Base-by-base conservation (phyloP, 2,888 invertebrate genomes). In the Odiellus spinosus region DNA sequence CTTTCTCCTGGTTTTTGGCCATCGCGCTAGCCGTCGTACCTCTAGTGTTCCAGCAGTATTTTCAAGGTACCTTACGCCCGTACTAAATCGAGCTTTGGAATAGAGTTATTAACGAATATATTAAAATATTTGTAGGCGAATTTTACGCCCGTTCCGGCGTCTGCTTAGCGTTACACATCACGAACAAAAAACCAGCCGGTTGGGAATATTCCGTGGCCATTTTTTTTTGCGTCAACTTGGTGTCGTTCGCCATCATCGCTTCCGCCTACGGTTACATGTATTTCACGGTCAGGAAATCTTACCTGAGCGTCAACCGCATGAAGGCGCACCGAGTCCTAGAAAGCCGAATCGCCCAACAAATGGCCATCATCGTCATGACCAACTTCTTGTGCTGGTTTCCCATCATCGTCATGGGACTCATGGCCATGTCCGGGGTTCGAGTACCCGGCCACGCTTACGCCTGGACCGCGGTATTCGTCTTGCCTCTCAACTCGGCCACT, bases 121-220 rank as follows among this genome's bases (percentile, higher is more conserved):
- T 26, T 8, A 26, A 26, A 4, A 26, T 26, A 26, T 26, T 26
- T 26, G n/a, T n/a, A 26, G 26, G 26, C 8, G 26, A 26, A 26
- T 63, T 60, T 48, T 63, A 61, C 44, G 56, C 61, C 6, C 53
- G 62, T 19, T 62, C 63, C 1, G 62, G 61, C 2, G 62, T 64
- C 11, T 65, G 65, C 50, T 48, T 65, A 14, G 59, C 64, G 1
- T 52, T 64, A 11, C 62, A 64, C 20, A 58, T 64, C 10, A 63
- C 63, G 15, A 58, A 57, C 32, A 60, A 60, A 44, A 53, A 56
- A 26, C 59, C 59, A 2, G 57, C 62, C 6, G 64, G 64, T 5
- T 64, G 64, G 63, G 60, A 64, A 44, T 64, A 63, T 48, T 59
- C 61, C 3, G 56, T 61, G 3, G 59, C 58, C 2, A 53, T 65